A percentile compares a stretch with the other conserved stretches of the same genome.
Evolutionary conservation across 2,113 vertebrate genomes (phyloP).

Genomic region (Todiramphus chloris): DNA sequence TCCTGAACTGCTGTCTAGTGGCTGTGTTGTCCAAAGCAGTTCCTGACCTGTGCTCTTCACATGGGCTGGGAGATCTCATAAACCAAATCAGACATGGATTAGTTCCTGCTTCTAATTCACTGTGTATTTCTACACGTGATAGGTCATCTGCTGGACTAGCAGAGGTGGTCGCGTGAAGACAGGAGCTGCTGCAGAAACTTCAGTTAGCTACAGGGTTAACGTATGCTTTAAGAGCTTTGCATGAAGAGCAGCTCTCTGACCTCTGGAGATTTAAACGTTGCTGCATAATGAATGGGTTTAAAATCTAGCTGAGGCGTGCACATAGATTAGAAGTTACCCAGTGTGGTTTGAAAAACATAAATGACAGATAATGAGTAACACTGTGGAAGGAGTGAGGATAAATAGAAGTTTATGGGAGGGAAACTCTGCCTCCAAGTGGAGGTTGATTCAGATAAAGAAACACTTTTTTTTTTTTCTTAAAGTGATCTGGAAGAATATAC

Average conservation of each 20-base stretch:
- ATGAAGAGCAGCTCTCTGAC: background rate
- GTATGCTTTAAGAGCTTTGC: background rate
- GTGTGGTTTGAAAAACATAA: background rate
- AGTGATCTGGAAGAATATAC: background rate
- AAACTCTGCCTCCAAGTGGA: background rate
- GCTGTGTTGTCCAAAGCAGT: background rate
- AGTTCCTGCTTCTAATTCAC: background rate
- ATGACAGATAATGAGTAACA: background rate
- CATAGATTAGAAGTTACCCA: background rate
- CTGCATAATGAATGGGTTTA: background rate
- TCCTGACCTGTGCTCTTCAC: background rate
- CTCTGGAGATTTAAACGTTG: background rate
- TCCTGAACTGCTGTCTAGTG: background rate
- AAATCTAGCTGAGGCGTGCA: background rate
- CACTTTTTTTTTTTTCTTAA: background rate
- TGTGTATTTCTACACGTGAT: fast-evolving
- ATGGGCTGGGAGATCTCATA: fast-evolving
- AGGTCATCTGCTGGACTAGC: background rate
- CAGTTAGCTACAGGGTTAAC: background rate
- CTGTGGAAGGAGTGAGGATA: background rate
- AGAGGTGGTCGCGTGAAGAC: background rate
- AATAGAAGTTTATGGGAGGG: background rate
- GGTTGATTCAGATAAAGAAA: background rate
- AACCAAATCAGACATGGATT: background rate
- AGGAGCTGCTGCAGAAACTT: background rate